Evolutionary conservation across 2,113 vertebrate species (phyloP).

Genomic region (Cardinalis cardinalis): DNA sequence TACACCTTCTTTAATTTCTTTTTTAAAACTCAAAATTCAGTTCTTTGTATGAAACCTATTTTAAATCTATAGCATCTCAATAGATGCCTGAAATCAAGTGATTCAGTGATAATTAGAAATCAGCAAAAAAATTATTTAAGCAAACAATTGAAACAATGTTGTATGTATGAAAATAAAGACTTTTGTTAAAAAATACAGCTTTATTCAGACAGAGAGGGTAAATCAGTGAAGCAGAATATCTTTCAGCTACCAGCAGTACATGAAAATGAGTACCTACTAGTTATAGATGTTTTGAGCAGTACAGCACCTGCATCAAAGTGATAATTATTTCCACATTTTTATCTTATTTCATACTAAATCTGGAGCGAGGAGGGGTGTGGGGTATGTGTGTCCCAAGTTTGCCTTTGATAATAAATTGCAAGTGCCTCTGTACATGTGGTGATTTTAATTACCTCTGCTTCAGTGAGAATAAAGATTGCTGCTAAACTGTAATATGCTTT

Average conservation of each 20-base stretch:
- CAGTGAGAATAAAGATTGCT: neutral
- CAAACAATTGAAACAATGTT: neutral
- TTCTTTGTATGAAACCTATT: neutral
- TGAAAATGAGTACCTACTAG: neutral
- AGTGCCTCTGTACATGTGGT: neutral
- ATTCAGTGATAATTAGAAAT: neutral
- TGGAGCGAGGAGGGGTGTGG: neutral
- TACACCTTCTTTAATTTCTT: neutral
- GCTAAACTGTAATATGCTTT: neutral
- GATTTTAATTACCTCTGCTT: slow-evolving; percentile 2
- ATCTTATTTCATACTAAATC: neutral
- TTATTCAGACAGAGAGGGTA: neutral
- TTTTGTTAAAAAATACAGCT: neutral
- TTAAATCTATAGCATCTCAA: neutral
- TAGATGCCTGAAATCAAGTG: neutral
- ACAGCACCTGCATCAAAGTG: neutral
- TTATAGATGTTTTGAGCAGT: neutral
- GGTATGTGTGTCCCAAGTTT: neutral
- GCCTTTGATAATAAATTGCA: neutral
- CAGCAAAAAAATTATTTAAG: neutral
- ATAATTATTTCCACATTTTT: neutral
- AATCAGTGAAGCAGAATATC: neutral
- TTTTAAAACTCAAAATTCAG: neutral
- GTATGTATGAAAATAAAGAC: neutral
- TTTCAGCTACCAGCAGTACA: neutral